phyloP scores from a whole-genome alignment of 2,888 invertebrate genomes.

The Caprella mutica region DNA sequence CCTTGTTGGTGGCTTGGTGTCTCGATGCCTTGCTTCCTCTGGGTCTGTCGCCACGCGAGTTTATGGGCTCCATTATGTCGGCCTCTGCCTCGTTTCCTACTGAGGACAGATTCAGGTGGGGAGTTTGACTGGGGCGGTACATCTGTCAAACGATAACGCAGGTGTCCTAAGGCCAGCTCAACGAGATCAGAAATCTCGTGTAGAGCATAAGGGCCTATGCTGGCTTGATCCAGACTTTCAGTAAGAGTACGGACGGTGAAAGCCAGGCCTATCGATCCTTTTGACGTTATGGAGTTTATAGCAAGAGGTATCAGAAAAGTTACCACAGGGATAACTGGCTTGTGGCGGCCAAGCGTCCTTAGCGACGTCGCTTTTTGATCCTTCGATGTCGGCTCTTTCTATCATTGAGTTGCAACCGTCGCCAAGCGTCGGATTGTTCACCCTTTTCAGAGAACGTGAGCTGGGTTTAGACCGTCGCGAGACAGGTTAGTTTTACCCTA shows the following conservation, averaged over 20 bases:
- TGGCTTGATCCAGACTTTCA: conserved; percentile 56
- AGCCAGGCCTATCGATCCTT: conserved; percentile 57
- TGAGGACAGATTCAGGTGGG: conserved; percentile 52
- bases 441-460: too few species aligned
- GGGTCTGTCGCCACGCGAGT: too few species aligned
- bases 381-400: too few species aligned
- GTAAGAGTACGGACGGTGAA: conserved; percentile 54
- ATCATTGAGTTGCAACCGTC: too few species aligned
- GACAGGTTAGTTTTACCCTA: too few species aligned
- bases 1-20: too few species aligned
- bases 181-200: conserved; percentile 58
- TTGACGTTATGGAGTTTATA: conserved; percentile 46
- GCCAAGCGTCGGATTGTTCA: too few species aligned
- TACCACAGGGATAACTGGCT: conserved; percentile 61
- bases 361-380: too few species aligned
- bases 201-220: conserved; percentile 59
- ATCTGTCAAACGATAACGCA: conserved; percentile 50
- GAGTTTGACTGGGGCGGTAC: conserved; percentile 57
- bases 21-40: too few species aligned
- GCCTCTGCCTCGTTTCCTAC: conserved; percentile 46
- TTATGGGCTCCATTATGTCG: background rate
- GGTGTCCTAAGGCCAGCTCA: conserved; percentile 53
- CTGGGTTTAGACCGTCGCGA: too few species aligned
- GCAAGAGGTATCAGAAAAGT: conserved; percentile 60
- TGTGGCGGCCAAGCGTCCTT: too few species aligned